phyloP scores from a whole-genome alignment of 1,140 invertebrate genomes.

The Eriocheir sinensis region DNA sequence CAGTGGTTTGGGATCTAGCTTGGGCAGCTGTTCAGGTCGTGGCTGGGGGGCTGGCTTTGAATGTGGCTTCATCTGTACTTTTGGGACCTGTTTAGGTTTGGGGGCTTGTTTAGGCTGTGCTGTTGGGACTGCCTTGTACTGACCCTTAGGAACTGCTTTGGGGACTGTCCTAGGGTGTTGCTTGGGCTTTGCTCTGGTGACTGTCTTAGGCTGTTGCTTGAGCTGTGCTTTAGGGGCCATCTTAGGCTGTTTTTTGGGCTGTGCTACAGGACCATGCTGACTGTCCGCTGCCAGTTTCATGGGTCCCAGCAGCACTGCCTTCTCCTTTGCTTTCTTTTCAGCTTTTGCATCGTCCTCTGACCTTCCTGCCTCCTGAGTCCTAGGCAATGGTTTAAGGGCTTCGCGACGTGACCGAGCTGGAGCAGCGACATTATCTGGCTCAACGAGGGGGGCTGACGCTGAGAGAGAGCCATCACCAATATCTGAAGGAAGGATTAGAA shows the following conservation, averaged over 20 bases:
- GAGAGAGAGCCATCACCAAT: background rate
- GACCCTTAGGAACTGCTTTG: no score
- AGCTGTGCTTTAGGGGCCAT: background rate
- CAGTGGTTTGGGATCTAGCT: background rate
- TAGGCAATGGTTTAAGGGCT: no score
- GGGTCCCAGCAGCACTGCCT: background rate
- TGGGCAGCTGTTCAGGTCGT: background rate
- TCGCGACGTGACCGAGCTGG: background rate
- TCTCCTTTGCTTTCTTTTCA: background rate
- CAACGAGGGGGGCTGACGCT: no score
- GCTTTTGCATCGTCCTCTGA: background rate
- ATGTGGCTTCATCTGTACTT: no score
- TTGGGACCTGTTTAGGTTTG: no score
- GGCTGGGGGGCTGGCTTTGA: background rate
- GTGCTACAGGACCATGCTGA: background rate
- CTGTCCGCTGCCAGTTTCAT: background rate
- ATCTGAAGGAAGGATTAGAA: background rate
- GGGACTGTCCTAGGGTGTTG: no score
- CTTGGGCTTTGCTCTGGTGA: background rate
- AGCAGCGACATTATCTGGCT: background rate
- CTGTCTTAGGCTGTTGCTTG: background rate
- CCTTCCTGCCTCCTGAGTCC: background rate
- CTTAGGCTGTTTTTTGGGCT: background rate
- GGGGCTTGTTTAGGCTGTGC: no score
- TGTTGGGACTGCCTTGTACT: no score